Evolutionary conservation across 2,113 vertebrate species (phyloP).

Genomic region (Grantiella picta): DNA sequence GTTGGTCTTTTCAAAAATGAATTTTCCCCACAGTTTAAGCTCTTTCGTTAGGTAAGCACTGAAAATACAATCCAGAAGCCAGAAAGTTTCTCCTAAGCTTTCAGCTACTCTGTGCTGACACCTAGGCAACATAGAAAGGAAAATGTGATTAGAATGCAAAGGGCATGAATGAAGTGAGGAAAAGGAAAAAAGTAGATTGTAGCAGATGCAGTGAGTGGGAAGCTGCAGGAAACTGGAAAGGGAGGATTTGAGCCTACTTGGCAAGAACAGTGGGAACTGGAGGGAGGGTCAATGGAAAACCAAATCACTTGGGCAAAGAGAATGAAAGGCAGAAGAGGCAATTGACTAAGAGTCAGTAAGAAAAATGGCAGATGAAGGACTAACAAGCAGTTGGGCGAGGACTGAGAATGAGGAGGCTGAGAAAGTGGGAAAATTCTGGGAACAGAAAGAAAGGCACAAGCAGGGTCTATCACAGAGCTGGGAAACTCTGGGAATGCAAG

Average conservation of each 20-base stretch:
- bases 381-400: neutral
- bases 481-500: neutral
- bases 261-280: constrained; percentile 38
- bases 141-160: constrained; percentile 54
- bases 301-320: neutral
- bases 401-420: neutral
- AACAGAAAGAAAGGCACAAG: neutral
- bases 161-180: constrained; percentile 8
- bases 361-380: neutral
- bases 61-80: neutral
- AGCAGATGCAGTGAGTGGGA: neutral
- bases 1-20: neutral
- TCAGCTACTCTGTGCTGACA: constrained; percentile 13
- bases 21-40: neutral
- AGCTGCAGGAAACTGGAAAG: constrained; percentile 36
- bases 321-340: neutral
- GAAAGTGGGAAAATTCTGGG: neutral
- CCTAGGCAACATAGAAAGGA: constrained; percentile 42
- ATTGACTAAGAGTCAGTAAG: neutral
- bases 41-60: constrained; percentile 17
- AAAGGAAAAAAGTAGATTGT: constrained; percentile 18
- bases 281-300: constrained; percentile 4
- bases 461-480: neutral
- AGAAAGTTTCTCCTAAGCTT: constrained; percentile 29
- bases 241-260: constrained; percentile 12